Base-by-base conservation (phyloP, 1,140 invertebrate species). In the Drosophila nebulosa region DNA sequence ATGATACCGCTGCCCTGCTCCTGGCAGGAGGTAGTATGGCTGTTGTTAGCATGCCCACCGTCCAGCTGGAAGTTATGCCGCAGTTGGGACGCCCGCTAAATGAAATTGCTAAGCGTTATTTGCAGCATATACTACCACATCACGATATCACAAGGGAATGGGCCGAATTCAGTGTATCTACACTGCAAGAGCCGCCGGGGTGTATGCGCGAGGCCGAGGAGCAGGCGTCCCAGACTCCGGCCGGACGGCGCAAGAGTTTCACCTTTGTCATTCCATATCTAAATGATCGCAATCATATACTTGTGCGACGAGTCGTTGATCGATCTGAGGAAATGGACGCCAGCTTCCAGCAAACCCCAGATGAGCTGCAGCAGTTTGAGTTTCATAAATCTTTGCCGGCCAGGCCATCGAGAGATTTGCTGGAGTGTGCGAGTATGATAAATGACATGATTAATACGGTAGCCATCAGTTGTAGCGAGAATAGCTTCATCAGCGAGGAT, bases 111-210 rank as follows among this genome's bases (percentile, higher is more conserved):
- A 91, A 90, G 61, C 80, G 86, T 1, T 91, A 91, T 70, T 51
- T 91, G 7, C 85, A 91, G 56, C 69, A 90, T 16, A 88, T 91
- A 9, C 62, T 91, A 16, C 90, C 90, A 0, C 86, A 90, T 61
- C 73, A 90, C 35, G 79, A 90, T 22, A 91, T 91, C 6, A 79
- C 90, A 0, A 74, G 88, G 7, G 90, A 91, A 35, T 91, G 90
- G 90, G 90, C 90, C 2, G 81, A 91, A 61, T 91, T 91, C n/a
- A 89, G 89, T 42, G 84, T 91, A 2, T 91, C 90, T 10, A 90
- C 89, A 22, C 32, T 91, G 36, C 79, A 75, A 22, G 56, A 68
- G 52, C 60, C 77, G 1, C 76, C 64, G 0, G 57, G 62, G 4
- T 69, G 68, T 32, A 67, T 79, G 74, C 67, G 69, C 3, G 84